phyloP scores from a whole-genome alignment of 2,113 vertebrate species.

The Sceloporus tristichus region DNA sequence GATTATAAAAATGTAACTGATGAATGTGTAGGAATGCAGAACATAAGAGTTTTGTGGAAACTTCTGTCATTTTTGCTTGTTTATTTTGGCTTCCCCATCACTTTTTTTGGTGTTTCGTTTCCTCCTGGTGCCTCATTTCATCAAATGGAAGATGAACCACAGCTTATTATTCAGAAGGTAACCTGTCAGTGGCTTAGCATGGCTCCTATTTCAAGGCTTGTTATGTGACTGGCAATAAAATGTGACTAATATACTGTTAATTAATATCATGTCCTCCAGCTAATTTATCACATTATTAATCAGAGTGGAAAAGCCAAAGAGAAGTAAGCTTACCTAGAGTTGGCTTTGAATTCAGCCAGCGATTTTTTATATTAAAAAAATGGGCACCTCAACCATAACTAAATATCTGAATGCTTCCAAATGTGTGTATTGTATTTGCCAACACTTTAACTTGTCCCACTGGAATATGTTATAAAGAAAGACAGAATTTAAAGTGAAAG shows the following conservation, averaged over 20 bases:
- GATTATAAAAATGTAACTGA: neutral
- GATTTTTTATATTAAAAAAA: neutral
- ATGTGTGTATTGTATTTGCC: conserved; percentile 65
- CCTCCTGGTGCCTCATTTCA: conserved; percentile 61
- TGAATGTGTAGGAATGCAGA: neutral
- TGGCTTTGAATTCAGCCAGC: conserved; percentile 40
- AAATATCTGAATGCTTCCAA: conserved; percentile 54
- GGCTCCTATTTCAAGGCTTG: conserved; percentile 66
- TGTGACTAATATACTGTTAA: conserved; percentile 62
- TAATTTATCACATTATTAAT: conserved; percentile 68
- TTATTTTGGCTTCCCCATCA: conserved; percentile 33
- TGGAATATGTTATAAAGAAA: conserved; percentile 76
- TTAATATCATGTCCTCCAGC: conserved; percentile 68
- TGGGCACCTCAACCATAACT: conserved; percentile 41
- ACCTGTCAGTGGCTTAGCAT: conserved; percentile 60
- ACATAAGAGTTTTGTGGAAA: conserved; percentile 31
- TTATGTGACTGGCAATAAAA: conserved; percentile 69
- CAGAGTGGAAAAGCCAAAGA: conserved; percentile 60
- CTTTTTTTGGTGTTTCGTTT: conserved; percentile 17
- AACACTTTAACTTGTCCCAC: conserved; percentile 67
- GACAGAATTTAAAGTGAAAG: conserved; percentile 76
- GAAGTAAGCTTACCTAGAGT: conserved; percentile 54
- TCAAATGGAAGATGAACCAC: conserved; percentile 68
- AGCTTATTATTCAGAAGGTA: conserved; percentile 67
- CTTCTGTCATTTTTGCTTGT: neutral